phyloP scores from a whole-genome alignment of 2,113 vertebrate genomes.

The Ellobius talpinus region DNA sequence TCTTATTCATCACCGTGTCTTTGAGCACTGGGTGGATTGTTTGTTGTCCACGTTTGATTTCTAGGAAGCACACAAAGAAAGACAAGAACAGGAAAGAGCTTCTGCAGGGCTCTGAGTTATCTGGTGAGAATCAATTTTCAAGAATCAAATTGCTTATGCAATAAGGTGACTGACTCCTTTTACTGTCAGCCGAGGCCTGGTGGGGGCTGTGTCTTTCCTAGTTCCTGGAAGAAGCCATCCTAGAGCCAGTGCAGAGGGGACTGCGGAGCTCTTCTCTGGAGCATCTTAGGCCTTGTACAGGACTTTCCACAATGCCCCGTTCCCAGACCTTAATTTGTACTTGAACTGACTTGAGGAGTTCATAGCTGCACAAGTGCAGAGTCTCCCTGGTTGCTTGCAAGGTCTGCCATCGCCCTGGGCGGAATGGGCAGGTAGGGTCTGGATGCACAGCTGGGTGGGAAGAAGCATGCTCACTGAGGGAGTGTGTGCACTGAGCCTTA shows the following conservation, averaged over 20 bases:
- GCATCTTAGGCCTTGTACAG: neutral
- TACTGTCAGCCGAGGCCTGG: neutral
- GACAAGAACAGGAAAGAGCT: neutral
- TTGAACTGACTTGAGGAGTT: neutral
- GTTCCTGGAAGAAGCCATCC: neutral
- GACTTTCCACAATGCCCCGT: neutral
- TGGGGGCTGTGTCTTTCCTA: neutral
- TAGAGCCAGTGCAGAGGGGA: neutral
- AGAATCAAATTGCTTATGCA: neutral
- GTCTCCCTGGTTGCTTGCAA: neutral
- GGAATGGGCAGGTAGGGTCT: neutral
- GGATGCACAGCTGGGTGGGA: no score
- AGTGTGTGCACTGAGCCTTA: neutral
- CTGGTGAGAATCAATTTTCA: neutral
- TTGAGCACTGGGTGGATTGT: neutral
- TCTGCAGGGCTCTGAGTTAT: neutral
- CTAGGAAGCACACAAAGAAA: neutral
- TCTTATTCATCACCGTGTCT: neutral
- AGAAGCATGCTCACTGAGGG: rapidly evolving
- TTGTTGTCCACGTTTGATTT: neutral
- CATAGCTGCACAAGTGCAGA: neutral
- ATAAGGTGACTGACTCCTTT: neutral
- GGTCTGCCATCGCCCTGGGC: neutral
- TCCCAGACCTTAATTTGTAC: neutral
- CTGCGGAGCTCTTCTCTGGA: neutral